These are phyloP conservation scores for Paracyclopina nana DNA, from an alignment of 1,140 invertebrate genomes.

Conservation along the genomic window DNA sequence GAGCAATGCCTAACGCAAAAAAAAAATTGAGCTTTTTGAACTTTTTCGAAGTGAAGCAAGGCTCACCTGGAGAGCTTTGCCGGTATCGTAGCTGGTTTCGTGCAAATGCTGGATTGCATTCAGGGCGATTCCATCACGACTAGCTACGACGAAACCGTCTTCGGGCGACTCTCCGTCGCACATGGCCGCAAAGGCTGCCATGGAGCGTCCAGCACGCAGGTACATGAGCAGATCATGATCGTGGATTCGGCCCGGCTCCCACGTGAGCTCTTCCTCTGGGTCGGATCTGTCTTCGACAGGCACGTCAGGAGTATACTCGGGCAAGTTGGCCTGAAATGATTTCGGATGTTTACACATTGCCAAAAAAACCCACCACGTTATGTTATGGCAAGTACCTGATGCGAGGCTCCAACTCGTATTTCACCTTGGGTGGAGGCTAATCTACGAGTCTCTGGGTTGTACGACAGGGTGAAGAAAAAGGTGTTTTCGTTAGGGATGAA, in stretches of 20 bases:
- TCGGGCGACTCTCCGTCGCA: slow-evolving; percentile 91
- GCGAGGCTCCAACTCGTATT: slow-evolving; percentile 79
- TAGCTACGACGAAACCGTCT: slow-evolving; percentile 86
- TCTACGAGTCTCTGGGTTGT: slow-evolving; percentile 39
- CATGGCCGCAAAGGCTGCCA: slow-evolving; percentile 89
- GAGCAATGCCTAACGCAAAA: no score
- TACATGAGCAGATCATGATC: slow-evolving; percentile 94
- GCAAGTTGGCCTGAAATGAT: slow-evolving; percentile 18
- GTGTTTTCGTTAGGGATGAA: slow-evolving; percentile 25
- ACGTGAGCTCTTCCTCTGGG: slow-evolving; percentile 69
- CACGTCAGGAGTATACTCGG: slow-evolving; percentile 9
- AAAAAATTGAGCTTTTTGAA: no score
- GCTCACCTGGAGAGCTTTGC: slow-evolving; percentile 79
- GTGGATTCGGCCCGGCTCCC: slow-evolving; percentile 69
- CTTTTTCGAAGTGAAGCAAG: no score
- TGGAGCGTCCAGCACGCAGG: slow-evolving; percentile 77
- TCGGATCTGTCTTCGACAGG: slow-evolving; percentile 36
- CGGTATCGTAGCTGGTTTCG: slow-evolving; percentile 81
- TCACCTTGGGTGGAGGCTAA: slow-evolving; percentile 70
- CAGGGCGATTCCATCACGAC: slow-evolving; percentile 88
- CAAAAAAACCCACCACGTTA: slow-evolving; percentile 32
- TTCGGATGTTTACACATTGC: no score
- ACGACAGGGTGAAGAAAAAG: slow-evolving; percentile 34
- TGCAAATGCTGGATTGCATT: slow-evolving; percentile 85
- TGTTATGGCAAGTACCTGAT: no score